Evolutionary conservation across 2,113 vertebrate species (phyloP).

Genomic region (Antennarius striatus): DNA sequence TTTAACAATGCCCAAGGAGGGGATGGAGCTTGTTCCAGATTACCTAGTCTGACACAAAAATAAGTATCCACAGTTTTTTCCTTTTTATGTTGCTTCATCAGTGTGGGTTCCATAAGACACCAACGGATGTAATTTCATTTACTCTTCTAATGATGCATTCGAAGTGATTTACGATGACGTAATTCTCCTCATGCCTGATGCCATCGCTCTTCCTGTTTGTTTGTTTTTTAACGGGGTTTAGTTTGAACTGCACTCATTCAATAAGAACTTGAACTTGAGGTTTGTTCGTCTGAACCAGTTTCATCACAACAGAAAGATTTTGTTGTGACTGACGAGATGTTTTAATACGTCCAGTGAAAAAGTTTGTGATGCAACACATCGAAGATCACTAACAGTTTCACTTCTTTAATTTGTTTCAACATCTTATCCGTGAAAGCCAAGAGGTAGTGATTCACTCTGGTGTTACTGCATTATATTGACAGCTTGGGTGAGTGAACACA

Average conservation of each 20-base stretch:
- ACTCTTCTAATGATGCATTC: not conserved
- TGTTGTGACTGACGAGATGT: not conserved
- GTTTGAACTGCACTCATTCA: not conserved
- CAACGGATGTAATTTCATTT: not conserved
- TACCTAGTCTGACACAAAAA: no score
- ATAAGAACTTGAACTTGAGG: not conserved
- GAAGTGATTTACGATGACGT: not conserved
- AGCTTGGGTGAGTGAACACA: not conserved
- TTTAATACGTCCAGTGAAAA: conserved; percentile 7
- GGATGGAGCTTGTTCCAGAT: no score
- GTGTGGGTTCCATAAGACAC: no score
- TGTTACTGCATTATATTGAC: conserved; percentile 11
- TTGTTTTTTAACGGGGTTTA: not conserved
- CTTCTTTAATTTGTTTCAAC: conserved; percentile 8
- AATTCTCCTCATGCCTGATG: not conserved
- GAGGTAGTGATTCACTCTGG: conserved; percentile 9
- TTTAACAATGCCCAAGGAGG: no score
- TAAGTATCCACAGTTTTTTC: no score
- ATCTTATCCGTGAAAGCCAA: conserved; percentile 8
- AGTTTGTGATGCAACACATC: conserved; percentile 4
- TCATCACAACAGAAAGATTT: not conserved
- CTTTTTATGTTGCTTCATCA: no score
- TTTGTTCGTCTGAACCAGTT: not conserved
- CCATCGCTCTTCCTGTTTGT: not conserved
- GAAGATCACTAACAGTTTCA: conserved; percentile 11